Conservation (phyloP, 2,888 invertebrate species). For the Rhogogaster chlorosoma region DNA sequence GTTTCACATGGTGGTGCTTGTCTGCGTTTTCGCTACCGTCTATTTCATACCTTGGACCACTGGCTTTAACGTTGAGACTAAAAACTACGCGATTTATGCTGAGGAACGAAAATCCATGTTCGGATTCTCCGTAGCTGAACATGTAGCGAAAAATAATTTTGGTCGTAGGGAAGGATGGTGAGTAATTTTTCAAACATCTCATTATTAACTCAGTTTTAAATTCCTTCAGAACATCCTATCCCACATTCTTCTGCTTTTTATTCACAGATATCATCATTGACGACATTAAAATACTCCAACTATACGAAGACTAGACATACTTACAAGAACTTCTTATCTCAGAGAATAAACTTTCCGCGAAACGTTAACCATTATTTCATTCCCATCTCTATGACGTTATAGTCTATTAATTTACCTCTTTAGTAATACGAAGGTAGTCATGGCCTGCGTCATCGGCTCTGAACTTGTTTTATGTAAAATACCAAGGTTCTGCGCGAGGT, state of each 20-base stretch:
- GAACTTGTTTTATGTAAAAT: constrained; percentile 8
- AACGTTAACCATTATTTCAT: neutral
- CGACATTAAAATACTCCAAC: neutral
- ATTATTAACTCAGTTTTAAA: neutral
- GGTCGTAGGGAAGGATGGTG: constrained; percentile 29
- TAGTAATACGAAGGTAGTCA: constrained; percentile 36
- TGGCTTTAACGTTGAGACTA: constrained; percentile 73
- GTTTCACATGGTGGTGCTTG: constrained; percentile 25
- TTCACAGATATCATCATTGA: neutral
- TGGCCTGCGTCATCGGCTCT: constrained; percentile 4
- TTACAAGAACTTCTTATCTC: neutral
- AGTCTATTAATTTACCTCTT: constrained; percentile 17
- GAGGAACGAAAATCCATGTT: constrained; percentile 70
- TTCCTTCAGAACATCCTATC: neutral
- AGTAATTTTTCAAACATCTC: neutral
- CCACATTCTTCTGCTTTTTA: neutral
- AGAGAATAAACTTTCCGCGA: neutral
- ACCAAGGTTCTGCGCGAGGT: neutral
- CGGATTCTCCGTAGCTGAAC: constrained; percentile 73
- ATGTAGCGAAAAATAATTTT: constrained; percentile 52
- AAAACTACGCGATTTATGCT: constrained; percentile 70
- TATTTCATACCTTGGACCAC: constrained; percentile 52
- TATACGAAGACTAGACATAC: neutral
- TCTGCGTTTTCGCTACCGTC: constrained; percentile 10
- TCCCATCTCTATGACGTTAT: neutral